Evolutionary conservation across 1,140 invertebrate genomes (phyloP).

Genomic region (Drosophila sulfurigaster): DNA sequence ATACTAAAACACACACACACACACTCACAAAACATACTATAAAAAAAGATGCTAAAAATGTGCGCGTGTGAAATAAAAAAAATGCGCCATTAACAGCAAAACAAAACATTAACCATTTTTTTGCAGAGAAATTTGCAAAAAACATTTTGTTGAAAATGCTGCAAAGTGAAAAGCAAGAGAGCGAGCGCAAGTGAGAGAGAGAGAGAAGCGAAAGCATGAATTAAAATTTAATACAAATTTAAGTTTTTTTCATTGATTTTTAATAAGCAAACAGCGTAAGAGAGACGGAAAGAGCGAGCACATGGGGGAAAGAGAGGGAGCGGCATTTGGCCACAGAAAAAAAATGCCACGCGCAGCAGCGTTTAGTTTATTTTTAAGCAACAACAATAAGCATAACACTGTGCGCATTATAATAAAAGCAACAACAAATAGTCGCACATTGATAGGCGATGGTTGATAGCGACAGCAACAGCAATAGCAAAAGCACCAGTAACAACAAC

Average conservation of each 20-base stretch:
- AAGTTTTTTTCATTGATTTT: conserved; percentile 61
- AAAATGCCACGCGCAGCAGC: conserved; percentile 76
- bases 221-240: conserved; percentile 63
- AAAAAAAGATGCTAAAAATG: conserved; percentile 72
- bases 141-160: conserved; percentile 30
- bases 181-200: not conserved
- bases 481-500: conserved; percentile 45
- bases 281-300: conserved; percentile 13
- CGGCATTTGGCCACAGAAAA: conserved; percentile 39
- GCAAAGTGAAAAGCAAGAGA: conserved; percentile 34
- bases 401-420: conserved; percentile 74
- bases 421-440: conserved; percentile 73
- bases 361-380: conserved; percentile 82
- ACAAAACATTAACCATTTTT: conserved; percentile 25
- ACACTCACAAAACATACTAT: not conserved
- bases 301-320: conserved; percentile 5
- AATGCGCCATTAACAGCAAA: conserved; percentile 19
- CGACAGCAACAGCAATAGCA: conserved; percentile 45
- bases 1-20: conserved; percentile 41
- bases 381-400: conserved; percentile 66
- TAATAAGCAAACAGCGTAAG: conserved; percentile 56
- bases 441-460: conserved; percentile 80
- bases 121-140: conserved; percentile 49
- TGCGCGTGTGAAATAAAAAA: conserved; percentile 59
- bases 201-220: conserved; percentile 58